Conservation (phyloP, 2,113 vertebrate genomes). For the human (Homo sapiens) region DNA sequence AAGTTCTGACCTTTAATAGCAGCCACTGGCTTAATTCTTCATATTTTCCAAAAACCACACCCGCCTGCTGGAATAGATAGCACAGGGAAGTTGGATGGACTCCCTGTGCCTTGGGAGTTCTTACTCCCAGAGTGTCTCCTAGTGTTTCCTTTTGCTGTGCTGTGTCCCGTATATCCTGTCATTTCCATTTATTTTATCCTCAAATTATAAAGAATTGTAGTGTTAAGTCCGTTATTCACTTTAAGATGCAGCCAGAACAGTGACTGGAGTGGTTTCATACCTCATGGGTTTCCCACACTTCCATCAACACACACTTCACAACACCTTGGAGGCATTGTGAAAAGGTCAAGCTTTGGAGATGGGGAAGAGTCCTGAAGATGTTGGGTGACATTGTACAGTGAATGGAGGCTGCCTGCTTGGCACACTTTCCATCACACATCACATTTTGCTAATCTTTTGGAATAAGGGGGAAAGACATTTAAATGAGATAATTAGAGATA, state of each 20-base stretch:
- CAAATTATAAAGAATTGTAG: not conserved
- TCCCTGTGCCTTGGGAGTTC: constrained; percentile 28
- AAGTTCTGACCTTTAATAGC: constrained; percentile 54
- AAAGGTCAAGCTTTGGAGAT: not conserved
- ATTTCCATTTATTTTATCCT: not conserved
- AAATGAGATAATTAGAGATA: not conserved
- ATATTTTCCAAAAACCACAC: constrained; percentile 56
- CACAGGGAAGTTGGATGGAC: not conserved
- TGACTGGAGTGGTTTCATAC: not conserved
- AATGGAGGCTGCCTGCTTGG: not conserved
- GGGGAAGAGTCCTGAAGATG: not conserved
- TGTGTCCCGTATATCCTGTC: not conserved
- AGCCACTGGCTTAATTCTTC: constrained; percentile 53
- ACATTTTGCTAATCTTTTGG: not conserved
- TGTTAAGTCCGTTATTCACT: not conserved
- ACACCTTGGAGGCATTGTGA: not conserved
- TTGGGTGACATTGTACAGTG: not conserved
- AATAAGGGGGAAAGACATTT: not conserved
- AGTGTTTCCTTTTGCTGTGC: not conserved
- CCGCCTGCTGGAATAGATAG: not conserved
- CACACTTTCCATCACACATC: not conserved
- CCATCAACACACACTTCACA: rapidly evolving
- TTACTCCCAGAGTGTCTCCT: not conserved
- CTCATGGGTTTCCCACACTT: not conserved
- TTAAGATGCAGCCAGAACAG: not conserved